Conservation (phyloP, 2,113 vertebrate species). For the Nanorana parkeri region DNA sequence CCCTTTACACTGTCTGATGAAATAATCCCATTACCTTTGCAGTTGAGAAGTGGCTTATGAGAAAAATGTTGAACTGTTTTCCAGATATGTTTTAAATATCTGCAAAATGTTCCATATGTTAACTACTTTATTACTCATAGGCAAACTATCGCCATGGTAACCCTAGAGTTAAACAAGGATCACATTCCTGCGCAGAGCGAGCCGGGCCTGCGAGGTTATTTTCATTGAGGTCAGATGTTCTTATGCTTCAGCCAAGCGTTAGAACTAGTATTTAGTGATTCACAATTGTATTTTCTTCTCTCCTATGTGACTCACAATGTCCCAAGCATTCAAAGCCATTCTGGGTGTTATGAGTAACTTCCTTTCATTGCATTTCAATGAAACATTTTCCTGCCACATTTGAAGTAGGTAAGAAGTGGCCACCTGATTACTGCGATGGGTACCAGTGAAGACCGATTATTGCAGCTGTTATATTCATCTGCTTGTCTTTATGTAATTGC, state of each 20-base stretch:
- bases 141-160: conserved; percentile 11
- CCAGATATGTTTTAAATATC: neutral
- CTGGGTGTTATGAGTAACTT: conserved; percentile 16
- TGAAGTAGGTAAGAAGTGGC: neutral
- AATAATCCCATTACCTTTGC: neutral
- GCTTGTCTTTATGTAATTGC: too few species aligned
- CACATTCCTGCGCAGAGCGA: neutral
- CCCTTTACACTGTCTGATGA: neutral
- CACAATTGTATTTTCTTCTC: conserved; percentile 6
- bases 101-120: conserved; percentile 13
- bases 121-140: neutral
- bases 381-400: neutral
- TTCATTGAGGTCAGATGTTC: conserved; percentile 1
- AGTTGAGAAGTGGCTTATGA: too few species aligned
- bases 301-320: conserved; percentile 29
- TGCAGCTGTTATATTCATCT: too few species aligned
- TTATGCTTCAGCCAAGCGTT: neutral
- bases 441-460: too few species aligned
- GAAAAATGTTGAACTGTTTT: neutral
- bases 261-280: conserved; percentile 1
- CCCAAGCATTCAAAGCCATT: neutral
- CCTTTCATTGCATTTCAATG: neutral
- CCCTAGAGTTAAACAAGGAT: conserved; percentile 9
- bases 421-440: too few species aligned
- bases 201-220: neutral